These are phyloP conservation scores for Andinoacara biseriatus DNA, from an alignment of 2,113 vertebrate species.

Conservation along the genomic window DNA sequence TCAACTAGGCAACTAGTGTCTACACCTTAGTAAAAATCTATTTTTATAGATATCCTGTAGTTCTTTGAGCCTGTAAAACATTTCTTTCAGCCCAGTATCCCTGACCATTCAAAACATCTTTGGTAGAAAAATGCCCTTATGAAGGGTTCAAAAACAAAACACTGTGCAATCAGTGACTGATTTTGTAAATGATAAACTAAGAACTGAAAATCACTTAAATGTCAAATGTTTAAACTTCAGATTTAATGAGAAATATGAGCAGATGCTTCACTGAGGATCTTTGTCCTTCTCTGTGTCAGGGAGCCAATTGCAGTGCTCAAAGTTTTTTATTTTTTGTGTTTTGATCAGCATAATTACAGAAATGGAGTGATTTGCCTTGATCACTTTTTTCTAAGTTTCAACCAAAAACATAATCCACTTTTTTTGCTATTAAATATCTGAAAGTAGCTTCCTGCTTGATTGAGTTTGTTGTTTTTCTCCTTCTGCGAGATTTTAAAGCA, in stretches of 20 bases:
- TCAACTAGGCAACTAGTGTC: not conserved
- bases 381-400: not conserved
- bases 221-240: not conserved
- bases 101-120: not conserved
- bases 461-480: not conserved
- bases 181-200: fast-evolving
- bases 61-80: too few relatives aligned
- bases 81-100: too few relatives aligned
- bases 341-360: not conserved
- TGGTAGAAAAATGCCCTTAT: not conserved
- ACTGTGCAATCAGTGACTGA: not conserved
- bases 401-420: not conserved
- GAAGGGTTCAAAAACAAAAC: not conserved
- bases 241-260: not conserved
- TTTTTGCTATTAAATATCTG: not conserved
- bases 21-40: not conserved
- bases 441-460: too few relatives aligned
- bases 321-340: not conserved
- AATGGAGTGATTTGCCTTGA: not conserved
- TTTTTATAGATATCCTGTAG: too few relatives aligned
- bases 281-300: not conserved
- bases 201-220: not conserved
- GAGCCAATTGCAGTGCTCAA: not conserved
- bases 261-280: not conserved
- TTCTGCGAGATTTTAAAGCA: not conserved